phyloP scores from a whole-genome alignment of 2,888 invertebrate genomes.

The Aporophyla nigra region DNA sequence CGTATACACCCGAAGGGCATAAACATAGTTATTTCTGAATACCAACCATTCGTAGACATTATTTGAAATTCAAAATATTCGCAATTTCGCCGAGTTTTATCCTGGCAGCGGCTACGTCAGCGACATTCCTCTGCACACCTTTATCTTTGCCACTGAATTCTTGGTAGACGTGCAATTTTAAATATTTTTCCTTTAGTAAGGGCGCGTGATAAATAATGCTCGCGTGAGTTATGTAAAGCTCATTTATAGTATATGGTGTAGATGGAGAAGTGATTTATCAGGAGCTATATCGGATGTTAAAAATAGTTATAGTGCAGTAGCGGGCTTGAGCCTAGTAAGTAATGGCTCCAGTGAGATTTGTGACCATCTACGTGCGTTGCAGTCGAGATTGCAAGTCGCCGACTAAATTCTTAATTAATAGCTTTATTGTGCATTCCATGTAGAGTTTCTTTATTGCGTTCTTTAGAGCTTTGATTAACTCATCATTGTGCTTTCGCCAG shows the following conservation, averaged over 20 bases:
- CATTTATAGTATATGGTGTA: constrained; percentile 50
- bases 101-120: constrained; percentile 57
- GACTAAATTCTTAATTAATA: constrained; percentile 39
- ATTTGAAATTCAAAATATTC: constrained; percentile 71
- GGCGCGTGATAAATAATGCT: constrained; percentile 60
- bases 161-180: constrained; percentile 63
- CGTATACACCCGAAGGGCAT: constrained; percentile 52
- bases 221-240: constrained; percentile 52
- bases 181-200: constrained; percentile 64
- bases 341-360: constrained; percentile 50
- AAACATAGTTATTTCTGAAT: constrained; percentile 67
- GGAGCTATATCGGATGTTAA: constrained; percentile 54
- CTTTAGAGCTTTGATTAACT: constrained; percentile 23
- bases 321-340: constrained; percentile 29
- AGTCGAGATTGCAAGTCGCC: constrained; percentile 1
- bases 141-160: constrained; percentile 68
- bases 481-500: neutral
- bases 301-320: constrained; percentile 56
- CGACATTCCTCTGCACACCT: constrained; percentile 67
- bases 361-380: constrained; percentile 9
- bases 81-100: constrained; percentile 70
- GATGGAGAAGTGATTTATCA: constrained; percentile 56
- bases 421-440: constrained; percentile 28
- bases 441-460: constrained; percentile 11
- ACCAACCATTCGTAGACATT: constrained; percentile 65